Conservation (phyloP, 2,113 vertebrate species). For the Hydrochoerus hydrochaeris region DNA sequence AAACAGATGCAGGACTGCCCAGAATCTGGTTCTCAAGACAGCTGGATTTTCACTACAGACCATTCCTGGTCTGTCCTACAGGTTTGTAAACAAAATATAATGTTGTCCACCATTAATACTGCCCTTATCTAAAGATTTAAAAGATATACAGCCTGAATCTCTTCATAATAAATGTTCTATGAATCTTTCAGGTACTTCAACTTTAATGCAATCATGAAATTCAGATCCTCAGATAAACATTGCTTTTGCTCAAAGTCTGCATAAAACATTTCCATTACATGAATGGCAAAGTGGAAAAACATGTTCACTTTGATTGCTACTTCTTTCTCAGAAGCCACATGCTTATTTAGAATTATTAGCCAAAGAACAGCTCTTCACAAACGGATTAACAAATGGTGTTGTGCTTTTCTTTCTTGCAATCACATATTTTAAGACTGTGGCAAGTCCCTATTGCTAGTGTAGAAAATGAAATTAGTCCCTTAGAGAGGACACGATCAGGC, state of each 20-base stretch:
- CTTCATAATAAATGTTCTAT: not conserved
- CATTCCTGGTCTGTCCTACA: constrained; percentile 54
- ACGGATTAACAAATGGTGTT: constrained; percentile 69
- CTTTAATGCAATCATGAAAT: constrained; percentile 67
- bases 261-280: constrained; percentile 60
- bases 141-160: constrained; percentile 29
- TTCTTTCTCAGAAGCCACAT: constrained; percentile 78
- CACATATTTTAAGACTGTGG: constrained; percentile 81
- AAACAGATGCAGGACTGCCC: constrained; percentile 9
- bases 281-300: constrained; percentile 79
- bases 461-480: constrained; percentile 87
- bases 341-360: constrained; percentile 72
- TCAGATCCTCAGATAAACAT: constrained; percentile 74
- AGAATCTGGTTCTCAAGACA: constrained; percentile 37
- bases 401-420: constrained; percentile 77
- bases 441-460: constrained; percentile 81
- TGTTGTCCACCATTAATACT: constrained; percentile 68
- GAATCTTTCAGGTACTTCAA: constrained; percentile 42
- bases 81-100: constrained; percentile 74
- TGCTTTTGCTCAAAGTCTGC: constrained; percentile 68
- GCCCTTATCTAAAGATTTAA: constrained; percentile 41
- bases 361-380: constrained; percentile 76
- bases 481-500: constrained; percentile 84
- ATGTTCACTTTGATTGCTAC: constrained; percentile 60
- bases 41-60: constrained; percentile 48